Base-by-base conservation (phyloP, 2,797 vertebrate genomes). In the Borostomias antarcticus region DNA sequence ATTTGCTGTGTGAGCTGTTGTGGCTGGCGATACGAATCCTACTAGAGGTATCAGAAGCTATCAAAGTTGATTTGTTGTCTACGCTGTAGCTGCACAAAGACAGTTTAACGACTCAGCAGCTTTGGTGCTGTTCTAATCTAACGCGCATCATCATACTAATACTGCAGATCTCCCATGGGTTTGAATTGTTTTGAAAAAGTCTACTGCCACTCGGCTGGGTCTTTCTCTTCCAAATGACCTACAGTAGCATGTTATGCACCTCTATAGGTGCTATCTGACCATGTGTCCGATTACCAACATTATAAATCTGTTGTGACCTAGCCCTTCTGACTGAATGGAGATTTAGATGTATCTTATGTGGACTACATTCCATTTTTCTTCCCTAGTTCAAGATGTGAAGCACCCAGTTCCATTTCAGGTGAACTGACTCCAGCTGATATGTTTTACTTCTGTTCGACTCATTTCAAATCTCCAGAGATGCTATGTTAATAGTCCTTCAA, bases 1-100 rank as follows among this genome's bases (percentile, higher is more conserved):
- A 69, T 58, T 79, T 87, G 78, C 72, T 79, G 82, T 86, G 83
- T 79, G 80, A 72, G 77, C 10, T 80, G 72, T 58, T 21, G 7
- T 65, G 5, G 28, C n/a, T 19, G 26, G 9, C 9, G 23, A 51
- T 51, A 19, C 23, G 15, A 51, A 3, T n/a, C n/a, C n/a, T n/a
- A n/a, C n/a, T n/a, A n/a, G n/a, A n/a, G n/a, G n/a, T n/a, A n/a
- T n/a, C n/a, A n/a, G n/a, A n/a, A n/a, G n/a, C n/a, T n/a, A 7
- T 9, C 48, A 51, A 25, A 25, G 48, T 54, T 52, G 35, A 50
- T 58, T 68, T 76, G 56, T 25, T n/a, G n/a, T n/a, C n/a, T n/a
- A n/a, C n/a, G n/a, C n/a, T n/a, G n/a, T n/a, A n/a, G n/a, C n/a
- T n/a, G 65, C 7, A 10, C n/a, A 4, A 51, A 51, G 10, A 23